phyloP scores from a whole-genome alignment of 2,888 invertebrate species.

The Megalurothrips usitatus region DNA sequence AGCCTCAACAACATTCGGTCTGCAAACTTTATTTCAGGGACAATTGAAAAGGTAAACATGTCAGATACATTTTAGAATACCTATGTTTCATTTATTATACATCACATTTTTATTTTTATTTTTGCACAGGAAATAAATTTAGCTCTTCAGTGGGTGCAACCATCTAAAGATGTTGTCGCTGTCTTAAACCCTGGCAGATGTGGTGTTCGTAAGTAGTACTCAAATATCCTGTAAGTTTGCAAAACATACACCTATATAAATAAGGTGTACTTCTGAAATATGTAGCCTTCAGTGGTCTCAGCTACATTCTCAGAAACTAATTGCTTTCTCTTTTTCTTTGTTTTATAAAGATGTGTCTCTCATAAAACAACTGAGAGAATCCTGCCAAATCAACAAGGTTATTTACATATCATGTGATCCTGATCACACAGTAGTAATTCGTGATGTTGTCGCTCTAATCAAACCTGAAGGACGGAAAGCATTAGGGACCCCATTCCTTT shows the following conservation, averaged over 20 bases:
- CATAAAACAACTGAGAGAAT: slow-evolving; percentile 64
- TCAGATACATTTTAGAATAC: neutral
- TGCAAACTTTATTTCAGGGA: slow-evolving; percentile 81
- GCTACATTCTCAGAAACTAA: neutral
- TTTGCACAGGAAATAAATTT: slow-evolving; percentile 38
- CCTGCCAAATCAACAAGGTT: slow-evolving; percentile 66
- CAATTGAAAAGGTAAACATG: slow-evolving; percentile 67
- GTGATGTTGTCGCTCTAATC: slow-evolving; percentile 79
- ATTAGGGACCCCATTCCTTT: slow-evolving; percentile 74
- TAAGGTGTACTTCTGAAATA: neutral
- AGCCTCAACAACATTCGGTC: slow-evolving; percentile 69
- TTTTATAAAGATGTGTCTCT: slow-evolving; percentile 41
- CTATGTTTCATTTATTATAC: slow-evolving; percentile 30
- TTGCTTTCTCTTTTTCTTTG: neutral
- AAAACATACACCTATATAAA: too few relatives aligned
- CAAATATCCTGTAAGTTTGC: neutral
- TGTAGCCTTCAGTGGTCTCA: too few relatives aligned
- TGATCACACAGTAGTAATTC: slow-evolving; percentile 72
- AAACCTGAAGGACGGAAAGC: slow-evolving; percentile 76
- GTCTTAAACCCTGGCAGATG: slow-evolving; percentile 95
- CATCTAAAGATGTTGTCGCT: slow-evolving; percentile 62
- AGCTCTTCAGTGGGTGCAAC: slow-evolving; percentile 38
- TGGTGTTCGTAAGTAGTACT: slow-evolving; percentile 71
- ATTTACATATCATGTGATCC: slow-evolving; percentile 85
- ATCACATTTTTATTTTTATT: slow-evolving; percentile 40